These are phyloP conservation scores for Cephus cinctus DNA, from an alignment of 1,140 invertebrate species.

Conservation along the genomic window DNA sequence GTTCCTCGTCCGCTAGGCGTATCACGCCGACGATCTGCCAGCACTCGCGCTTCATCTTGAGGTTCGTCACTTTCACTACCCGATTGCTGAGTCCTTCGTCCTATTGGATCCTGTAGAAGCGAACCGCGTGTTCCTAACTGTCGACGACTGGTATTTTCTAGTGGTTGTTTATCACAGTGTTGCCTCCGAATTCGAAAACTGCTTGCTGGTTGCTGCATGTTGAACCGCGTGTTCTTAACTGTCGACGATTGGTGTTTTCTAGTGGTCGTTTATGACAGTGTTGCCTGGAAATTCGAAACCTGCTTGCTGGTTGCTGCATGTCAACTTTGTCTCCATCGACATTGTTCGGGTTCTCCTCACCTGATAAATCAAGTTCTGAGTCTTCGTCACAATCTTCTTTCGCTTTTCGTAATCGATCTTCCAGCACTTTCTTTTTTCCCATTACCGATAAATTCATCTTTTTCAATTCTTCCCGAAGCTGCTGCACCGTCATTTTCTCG, in stretches of 20 bases:
- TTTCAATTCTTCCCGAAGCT: neutral
- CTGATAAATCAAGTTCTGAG: no score
- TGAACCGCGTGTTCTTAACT: no score
- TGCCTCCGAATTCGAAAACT: neutral
- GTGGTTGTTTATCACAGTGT: neutral
- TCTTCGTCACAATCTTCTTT: neutral
- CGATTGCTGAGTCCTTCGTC: neutral
- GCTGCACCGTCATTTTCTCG: constrained; percentile 1
- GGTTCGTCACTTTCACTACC: neutral
- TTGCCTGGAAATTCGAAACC: neutral
- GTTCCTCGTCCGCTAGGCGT: neutral
- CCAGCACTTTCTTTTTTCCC: constrained; percentile 4
- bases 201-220: neutral
- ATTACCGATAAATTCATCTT: constrained; percentile 1
- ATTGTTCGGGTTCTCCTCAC: no score
- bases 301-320: neutral
- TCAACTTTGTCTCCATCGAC: neutral
- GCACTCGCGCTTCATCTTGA: neutral
- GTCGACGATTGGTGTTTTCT: no score
- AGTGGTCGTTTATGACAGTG: neutral
- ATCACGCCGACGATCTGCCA: neutral
- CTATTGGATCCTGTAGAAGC: neutral
- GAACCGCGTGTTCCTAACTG: no score
- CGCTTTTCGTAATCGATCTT: neutral
- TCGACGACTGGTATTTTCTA: no score